Evolutionary conservation across 2,113 vertebrate genomes (phyloP).

Genomic region (Gnathonemus longibarbis): DNA sequence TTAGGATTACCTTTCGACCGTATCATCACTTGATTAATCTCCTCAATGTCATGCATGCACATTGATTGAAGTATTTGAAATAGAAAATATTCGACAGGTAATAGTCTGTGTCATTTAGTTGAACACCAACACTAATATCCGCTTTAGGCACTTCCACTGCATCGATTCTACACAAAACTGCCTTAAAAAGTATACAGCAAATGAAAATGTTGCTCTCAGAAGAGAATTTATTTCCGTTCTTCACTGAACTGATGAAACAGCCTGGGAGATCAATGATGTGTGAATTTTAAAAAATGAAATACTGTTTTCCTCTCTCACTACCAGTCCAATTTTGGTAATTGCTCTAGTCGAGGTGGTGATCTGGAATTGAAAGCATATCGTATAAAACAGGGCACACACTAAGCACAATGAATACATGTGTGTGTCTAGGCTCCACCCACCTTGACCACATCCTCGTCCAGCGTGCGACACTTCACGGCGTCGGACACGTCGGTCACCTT

Average conservation of each 20-base stretch:
- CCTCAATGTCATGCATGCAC: not conserved
- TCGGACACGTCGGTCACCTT: constrained; percentile 79
- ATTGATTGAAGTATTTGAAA: not conserved
- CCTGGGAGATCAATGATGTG: not conserved
- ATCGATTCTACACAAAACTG: not conserved
- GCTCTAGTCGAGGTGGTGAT: not conserved
- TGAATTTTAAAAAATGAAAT: not conserved
- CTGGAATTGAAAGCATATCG: not conserved
- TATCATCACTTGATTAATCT: not conserved
- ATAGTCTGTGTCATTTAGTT: not conserved
- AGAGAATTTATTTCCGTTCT: not conserved
- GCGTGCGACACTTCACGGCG: constrained; percentile 74
- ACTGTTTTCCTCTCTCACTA: not conserved
- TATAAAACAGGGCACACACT: not conserved
- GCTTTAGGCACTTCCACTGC: not conserved
- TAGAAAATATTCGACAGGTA: not conserved
- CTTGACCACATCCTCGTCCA: constrained; percentile 82
- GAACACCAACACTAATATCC: not conserved
- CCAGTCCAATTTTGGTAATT: not conserved
- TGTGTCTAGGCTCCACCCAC: constrained; percentile 52
- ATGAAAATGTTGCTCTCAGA: not conserved
- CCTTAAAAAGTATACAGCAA: not conserved
- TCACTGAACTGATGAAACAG: not conserved
- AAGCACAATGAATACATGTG: not conserved
- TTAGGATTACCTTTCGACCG: not conserved